Evolutionary conservation across 2,113 vertebrate genomes (phyloP), one percentile per base, ranked within the genome.

Genomic region (Gavialis gangeticus): DNA sequence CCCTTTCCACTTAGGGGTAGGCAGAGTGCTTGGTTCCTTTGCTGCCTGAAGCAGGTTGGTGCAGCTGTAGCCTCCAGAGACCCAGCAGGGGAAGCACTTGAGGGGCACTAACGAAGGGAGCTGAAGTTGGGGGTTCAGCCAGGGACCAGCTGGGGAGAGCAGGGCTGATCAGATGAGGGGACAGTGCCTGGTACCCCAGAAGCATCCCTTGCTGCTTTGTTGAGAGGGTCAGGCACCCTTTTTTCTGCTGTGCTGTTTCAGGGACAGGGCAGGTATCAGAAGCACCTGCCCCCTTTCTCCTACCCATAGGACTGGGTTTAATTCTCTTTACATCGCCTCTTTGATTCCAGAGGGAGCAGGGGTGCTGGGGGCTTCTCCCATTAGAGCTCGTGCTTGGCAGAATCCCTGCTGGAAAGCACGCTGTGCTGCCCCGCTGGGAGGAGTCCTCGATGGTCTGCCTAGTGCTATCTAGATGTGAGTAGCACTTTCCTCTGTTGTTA

Each of bases 361-460:
- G 17, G 34, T 4, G 13, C 60, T 0, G 4, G 24, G 12, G n/a
- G 21, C 25, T 59, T n/a, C 76, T 59, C n/a, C 69, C 25, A 9
- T 54, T 21, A 5, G 56, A 93, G 66, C 30, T 1, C 1, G 59
- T 25, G 21, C 73, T 95, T 82, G 86, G 84, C 63, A 94, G 58
- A 88, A 85, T 10, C 64, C n/a, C 11, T 11, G 3, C 7, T 66
- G 71, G 4, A 91, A 28, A 95, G 96, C 85, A 90, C 95, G 96
- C 82, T 83, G 34, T 14, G 21, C 12, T 13, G 13, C 5, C 14
- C 14, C 24, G 81, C 78, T 89, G 85, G 66, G 37, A 34, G 0
- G 12, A 11, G 30, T 27, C 27, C 81, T 64, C 6, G 0, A 2
- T 7, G 46, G 82, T 54, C 66, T 66, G 71, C 5, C 34, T 11